Conservation (phyloP, 2,797 vertebrate genomes). For the Decapterus maruadsi region DNA sequence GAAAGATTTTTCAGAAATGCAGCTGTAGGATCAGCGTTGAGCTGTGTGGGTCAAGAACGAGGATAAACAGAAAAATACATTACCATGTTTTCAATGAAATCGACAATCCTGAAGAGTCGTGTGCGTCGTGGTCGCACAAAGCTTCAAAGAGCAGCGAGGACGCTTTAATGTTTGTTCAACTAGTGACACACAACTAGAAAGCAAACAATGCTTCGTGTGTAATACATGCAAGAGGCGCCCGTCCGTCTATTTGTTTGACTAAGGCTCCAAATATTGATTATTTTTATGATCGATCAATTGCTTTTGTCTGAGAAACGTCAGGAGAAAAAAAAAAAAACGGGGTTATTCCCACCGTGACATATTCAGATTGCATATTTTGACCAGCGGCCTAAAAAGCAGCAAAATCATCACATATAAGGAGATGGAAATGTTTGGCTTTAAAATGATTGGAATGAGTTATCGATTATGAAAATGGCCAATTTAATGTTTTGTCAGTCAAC, state of each 20-base stretch:
- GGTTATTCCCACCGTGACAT: not conserved
- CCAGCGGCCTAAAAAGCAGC: not conserved
- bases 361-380: not conserved
- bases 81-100: conserved; percentile 48
- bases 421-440: not conserved
- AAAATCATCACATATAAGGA: not conserved
- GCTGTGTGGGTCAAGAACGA: conserved; percentile 32
- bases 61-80: conserved; percentile 62
- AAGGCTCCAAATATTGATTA: not conserved
- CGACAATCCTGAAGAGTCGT: conserved; percentile 18
- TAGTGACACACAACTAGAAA: not conserved
- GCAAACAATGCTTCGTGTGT: not conserved
- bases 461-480: not conserved
- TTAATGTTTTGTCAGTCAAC: not conserved
- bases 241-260: not conserved
- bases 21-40: conserved; percentile 60
- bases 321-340: too few relatives aligned
- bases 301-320: too few relatives aligned
- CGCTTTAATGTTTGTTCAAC: conserved; percentile 17
- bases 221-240: not conserved
- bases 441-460: not conserved
- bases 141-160: conserved; percentile 12
- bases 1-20: conserved; percentile 65
- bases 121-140: not conserved
- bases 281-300: not conserved